Evolutionary conservation across 2,113 vertebrate genomes (phyloP).

Genomic region (Leptocoma aspasia): DNA sequence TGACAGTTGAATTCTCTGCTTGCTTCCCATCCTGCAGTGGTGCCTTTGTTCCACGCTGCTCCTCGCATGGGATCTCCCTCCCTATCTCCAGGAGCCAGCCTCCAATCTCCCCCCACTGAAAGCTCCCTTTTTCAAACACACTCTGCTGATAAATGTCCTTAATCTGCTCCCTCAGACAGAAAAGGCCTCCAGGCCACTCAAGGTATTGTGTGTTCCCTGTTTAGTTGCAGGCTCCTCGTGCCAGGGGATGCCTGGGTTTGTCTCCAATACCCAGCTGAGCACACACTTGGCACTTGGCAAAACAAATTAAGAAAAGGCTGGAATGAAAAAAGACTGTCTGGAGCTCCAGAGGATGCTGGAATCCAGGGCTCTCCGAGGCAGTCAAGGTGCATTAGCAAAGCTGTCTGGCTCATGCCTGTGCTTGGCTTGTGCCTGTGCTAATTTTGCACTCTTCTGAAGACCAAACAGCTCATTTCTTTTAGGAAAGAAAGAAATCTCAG

Average conservation of each 20-base stretch:
- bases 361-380: not conserved
- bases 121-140: not conserved
- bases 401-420: not conserved
- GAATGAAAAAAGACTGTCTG: not conserved
- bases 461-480: not conserved
- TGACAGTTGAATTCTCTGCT: not conserved
- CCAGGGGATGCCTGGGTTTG: conserved; percentile 23
- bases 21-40: not conserved
- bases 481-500: not conserved
- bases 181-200: not conserved
- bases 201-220: not conserved
- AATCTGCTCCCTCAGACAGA: conserved; percentile 8
- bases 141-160: not conserved
- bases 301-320: not conserved
- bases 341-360: not conserved
- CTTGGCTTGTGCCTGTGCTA: not conserved
- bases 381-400: conserved; percentile 44
- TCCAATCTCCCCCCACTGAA: not conserved
- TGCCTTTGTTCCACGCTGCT: conserved; percentile 10
- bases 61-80: not conserved
- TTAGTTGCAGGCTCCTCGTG: not conserved
- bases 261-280: conserved; percentile 26
- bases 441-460: not conserved
- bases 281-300: not conserved
- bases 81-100: conserved; percentile 43